phyloP scores from a whole-genome alignment of 2,888 invertebrate species.

The Himalopsyche kuldschensis region DNA sequence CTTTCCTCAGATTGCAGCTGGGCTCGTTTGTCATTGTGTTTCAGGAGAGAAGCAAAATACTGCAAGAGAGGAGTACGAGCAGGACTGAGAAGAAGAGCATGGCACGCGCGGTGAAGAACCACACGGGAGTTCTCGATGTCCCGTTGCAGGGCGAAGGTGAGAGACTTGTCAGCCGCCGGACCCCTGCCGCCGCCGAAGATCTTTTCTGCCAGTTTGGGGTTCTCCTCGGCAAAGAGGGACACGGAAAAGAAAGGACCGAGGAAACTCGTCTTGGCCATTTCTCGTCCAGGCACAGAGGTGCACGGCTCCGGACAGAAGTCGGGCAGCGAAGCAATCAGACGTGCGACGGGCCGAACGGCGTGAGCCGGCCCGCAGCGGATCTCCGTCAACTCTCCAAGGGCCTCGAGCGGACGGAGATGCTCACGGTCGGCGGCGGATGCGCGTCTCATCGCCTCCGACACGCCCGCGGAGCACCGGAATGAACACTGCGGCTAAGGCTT shows the following conservation, averaged over 20 bases:
- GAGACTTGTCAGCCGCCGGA: constrained; percentile 63
- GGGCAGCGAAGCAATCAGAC: constrained; percentile 63
- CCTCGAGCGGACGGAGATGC: constrained; percentile 68
- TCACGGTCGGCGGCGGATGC: constrained; percentile 71
- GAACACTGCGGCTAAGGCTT: constrained; percentile 62
- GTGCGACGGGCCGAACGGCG: constrained; percentile 76
- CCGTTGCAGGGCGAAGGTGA: constrained; percentile 72
- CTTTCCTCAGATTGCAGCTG: constrained; percentile 90
- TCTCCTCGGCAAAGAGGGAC: constrained; percentile 92
- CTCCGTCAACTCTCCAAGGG: constrained; percentile 79
- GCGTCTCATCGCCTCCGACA: constrained; percentile 68
- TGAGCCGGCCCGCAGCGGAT: constrained; percentile 70
- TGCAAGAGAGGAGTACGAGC: constrained; percentile 79
- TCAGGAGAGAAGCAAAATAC: constrained; percentile 77
- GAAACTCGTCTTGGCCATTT: constrained; percentile 81
- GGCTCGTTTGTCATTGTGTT: constrained; percentile 81
- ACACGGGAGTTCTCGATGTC: constrained; percentile 78
- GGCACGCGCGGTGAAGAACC: constrained; percentile 79
- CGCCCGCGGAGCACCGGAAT: constrained; percentile 69
- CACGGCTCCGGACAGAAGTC: constrained; percentile 76
- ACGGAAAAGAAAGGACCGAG: constrained; percentile 91
- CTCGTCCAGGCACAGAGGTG: constrained; percentile 79
- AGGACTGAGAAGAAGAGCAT: constrained; percentile 79
- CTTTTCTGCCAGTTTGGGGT: constrained; percentile 82
- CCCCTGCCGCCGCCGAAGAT: constrained; percentile 61